Evolutionary conservation across 2,113 vertebrate genomes (phyloP), one percentile per base, ranked within the genome.

Genomic region (Channa maculata): DNA sequence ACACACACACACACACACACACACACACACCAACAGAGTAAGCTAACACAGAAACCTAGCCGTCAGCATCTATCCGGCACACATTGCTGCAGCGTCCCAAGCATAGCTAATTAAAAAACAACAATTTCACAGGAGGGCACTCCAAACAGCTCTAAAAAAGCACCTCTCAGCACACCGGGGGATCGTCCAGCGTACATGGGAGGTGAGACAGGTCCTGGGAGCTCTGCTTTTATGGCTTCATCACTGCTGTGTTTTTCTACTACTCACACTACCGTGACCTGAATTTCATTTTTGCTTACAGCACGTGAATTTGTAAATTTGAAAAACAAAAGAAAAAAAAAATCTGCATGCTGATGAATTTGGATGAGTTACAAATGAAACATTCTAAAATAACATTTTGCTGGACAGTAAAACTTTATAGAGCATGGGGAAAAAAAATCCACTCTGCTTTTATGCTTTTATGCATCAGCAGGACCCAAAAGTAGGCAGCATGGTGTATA

Each of bases 21-120:
- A 76, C 73, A 59, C 53, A 66, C 78, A 74, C 75, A 62, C 76
- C 65, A 77, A 76, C 87, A 71, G 60, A 24, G 76, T 70, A 80
- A 89, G 87, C 84, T 84, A 82, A 85, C 74, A 86, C 70, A 88
- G 86, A 93, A 93, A 86, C 60, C 82, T 72, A 88, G 88, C 89
- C 80, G 91, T 95, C 94, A 95, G 94, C 93, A 91, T 92, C 87
- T 91, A 86, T 83, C 69, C 76, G 33, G 59, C 76, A 69, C 85
- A 88, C 69, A 60, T 71, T 53, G 81, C 77, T 74, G 85, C 87
- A 65, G 75, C 79, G 89, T 90, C 86, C 90, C 82, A 64, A 93
- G 88, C 88, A 89, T 75, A 70, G 89, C 91, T 94, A 95, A 95
- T 95, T 95, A 95, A 95, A 94, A 94, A 94, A 94, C 92, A 95